phyloP scores from a whole-genome alignment of 2,797 vertebrate genomes.

The Apodemus agrarius region DNA sequence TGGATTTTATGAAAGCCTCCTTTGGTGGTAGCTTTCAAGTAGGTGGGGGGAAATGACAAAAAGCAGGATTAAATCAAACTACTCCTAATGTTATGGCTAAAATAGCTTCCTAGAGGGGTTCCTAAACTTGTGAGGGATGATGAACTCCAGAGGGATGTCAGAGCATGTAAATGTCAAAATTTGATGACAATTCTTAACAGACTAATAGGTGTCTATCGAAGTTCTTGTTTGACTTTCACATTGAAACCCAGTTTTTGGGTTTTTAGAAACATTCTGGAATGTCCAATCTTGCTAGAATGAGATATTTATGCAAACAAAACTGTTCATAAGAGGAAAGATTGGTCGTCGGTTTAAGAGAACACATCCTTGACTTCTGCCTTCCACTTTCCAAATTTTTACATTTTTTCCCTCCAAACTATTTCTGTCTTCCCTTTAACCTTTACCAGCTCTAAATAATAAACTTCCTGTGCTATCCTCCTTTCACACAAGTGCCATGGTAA shows the following conservation, averaged over 20 bases:
- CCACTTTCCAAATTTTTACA: too few species aligned
- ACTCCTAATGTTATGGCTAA: not conserved
- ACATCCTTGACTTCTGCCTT: not conserved
- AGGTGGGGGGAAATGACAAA: not conserved
- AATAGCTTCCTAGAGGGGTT: slow-evolving; percentile 12
- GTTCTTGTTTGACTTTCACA: not conserved
- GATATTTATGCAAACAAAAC: not conserved
- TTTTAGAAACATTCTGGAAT: slow-evolving; percentile 27
- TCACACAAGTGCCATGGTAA: not conserved
- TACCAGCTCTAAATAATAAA: not conserved
- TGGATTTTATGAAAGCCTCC: slow-evolving; percentile 56
- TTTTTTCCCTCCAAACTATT: too few species aligned
- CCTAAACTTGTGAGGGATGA: not conserved
- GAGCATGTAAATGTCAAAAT: not conserved
- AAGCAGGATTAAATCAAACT: slow-evolving; percentile 60
- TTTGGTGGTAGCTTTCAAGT: slow-evolving; percentile 36
- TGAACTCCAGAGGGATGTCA: not conserved
- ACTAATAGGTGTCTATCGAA: not conserved
- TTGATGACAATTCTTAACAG: slow-evolving; percentile 16
- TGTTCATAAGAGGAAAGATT: slow-evolving; percentile 17
- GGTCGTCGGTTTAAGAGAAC: not conserved
- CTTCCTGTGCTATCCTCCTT: not conserved
- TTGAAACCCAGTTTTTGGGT: not conserved
- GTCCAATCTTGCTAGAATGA: not conserved
- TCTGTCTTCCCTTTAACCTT: not conserved